These are phyloP conservation scores for Gnatocerus cornutus DNA, from an alignment of 2,888 invertebrate species.

Conservation along the genomic window DNA sequence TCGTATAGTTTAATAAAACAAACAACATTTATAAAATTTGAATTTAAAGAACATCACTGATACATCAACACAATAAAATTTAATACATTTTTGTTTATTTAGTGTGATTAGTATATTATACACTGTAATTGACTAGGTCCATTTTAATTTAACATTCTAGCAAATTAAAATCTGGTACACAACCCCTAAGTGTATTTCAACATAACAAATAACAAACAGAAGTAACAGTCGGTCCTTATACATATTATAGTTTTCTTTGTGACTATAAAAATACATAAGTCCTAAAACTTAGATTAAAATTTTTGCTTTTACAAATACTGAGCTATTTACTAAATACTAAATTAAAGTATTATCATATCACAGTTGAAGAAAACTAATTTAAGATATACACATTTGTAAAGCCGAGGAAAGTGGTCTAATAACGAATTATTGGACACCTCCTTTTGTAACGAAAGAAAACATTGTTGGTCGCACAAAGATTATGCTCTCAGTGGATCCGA, in stretches of 20 bases:
- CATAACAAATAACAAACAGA: slow-evolving; percentile 26
- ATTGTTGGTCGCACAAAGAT: slow-evolving; percentile 27
- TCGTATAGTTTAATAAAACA: slow-evolving; percentile 45
- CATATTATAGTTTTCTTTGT: slow-evolving; percentile 30
- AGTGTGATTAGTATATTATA: slow-evolving; percentile 40
- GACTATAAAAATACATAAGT: slow-evolving; percentile 50
- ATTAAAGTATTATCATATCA: slow-evolving; percentile 47
- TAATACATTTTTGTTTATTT: slow-evolving; percentile 43
- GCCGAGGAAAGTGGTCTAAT: neutral
- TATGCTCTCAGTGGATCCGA: slow-evolving; percentile 32
- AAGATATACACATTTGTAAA: slow-evolving; percentile 36
- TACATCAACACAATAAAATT: slow-evolving; percentile 49
- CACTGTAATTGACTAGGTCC: slow-evolving; percentile 51
- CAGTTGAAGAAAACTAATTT: slow-evolving; percentile 51
- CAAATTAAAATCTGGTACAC: slow-evolving; percentile 17
- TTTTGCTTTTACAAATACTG: slow-evolving; percentile 42
- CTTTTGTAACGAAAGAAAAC: slow-evolving; percentile 14
- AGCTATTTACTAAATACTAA: slow-evolving; percentile 44
- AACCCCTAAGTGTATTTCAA: slow-evolving; percentile 8
- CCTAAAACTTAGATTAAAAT: slow-evolving; percentile 39
- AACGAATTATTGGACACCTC: slow-evolving; percentile 6
- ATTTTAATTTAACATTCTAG: slow-evolving; percentile 33
- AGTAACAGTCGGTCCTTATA: neutral
- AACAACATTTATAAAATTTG: slow-evolving; percentile 50
- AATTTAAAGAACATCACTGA: slow-evolving; percentile 46